A percentile compares a stretch with the other conserved stretches of the same genome.
These are phyloP conservation scores for Etheostoma perlongum DNA, from an alignment of 2,797 vertebrate species.

Conservation along the genomic window DNA sequence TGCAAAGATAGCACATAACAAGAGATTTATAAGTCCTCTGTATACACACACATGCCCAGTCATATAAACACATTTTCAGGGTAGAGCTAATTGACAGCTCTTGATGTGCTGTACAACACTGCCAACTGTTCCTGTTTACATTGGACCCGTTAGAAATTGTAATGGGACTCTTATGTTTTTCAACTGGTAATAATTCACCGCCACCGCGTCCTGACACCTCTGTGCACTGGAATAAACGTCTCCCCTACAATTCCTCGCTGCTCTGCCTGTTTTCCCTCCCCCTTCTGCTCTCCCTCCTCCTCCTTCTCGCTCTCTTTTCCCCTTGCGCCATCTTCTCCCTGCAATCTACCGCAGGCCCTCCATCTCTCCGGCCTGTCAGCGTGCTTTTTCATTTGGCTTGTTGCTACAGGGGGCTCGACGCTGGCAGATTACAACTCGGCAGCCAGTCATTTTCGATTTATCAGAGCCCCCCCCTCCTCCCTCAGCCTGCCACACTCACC, in stretches of 20 bases:
- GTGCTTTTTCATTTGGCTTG: constrained; percentile 86
- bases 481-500: constrained; percentile 84
- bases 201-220: constrained; percentile 55
- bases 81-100: constrained; percentile 66
- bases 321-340: constrained; percentile 59
- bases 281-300: constrained; percentile 13
- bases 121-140: constrained; percentile 74
- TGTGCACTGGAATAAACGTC: constrained; percentile 60
- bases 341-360: constrained; percentile 84
- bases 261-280: constrained; percentile 46
- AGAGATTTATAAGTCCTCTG: constrained; percentile 58
- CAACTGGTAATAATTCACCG: constrained; percentile 40
- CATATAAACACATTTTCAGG: constrained; percentile 61
- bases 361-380: constrained; percentile 82
- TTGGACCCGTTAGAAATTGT: constrained; percentile 72
- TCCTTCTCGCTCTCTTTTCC: constrained; percentile 28
- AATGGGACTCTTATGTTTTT: constrained; percentile 66
- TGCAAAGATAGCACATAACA: constrained; percentile 53
- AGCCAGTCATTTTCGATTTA: constrained; percentile 93
- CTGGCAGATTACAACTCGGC: constrained; percentile 91
- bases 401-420: constrained; percentile 87
- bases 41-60: constrained; percentile 21
- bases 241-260: constrained; percentile 44
- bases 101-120: constrained; percentile 55
- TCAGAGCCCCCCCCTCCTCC: constrained; percentile 76